Conservation (phyloP, 2,797 vertebrate species). For the Gadopsis marmoratus region DNA sequence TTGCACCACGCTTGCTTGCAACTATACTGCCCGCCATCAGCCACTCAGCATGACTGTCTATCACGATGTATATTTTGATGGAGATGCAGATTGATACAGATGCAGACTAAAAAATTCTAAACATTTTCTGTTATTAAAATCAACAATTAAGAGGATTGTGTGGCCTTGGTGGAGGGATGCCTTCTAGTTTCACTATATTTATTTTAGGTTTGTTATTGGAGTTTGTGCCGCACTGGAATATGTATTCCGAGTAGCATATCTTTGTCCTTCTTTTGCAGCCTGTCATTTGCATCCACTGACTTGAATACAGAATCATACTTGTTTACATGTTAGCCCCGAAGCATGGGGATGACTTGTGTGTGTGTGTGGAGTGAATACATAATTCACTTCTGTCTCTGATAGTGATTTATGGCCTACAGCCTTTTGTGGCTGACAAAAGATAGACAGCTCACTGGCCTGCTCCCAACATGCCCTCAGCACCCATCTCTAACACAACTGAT, state of each 20-base stretch:
- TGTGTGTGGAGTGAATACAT: slow-evolving; percentile 74
- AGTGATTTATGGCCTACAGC: slow-evolving; percentile 68
- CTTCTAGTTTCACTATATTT: slow-evolving; percentile 22
- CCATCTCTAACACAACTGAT: slow-evolving; percentile 42
- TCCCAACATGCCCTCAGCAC: slow-evolving; percentile 49
- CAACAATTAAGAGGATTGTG: slow-evolving; percentile 27
- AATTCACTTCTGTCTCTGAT: slow-evolving; percentile 66
- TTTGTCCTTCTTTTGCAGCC: slow-evolving; percentile 63
- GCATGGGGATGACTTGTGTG: slow-evolving; percentile 61
- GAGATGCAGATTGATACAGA: neutral
- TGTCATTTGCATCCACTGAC: slow-evolving; percentile 66
- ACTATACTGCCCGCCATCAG: neutral
- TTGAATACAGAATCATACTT: slow-evolving; percentile 70
- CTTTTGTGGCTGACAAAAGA: slow-evolving; percentile 68
- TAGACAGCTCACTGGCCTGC: slow-evolving; percentile 64
- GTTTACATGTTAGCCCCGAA: slow-evolving; percentile 74
- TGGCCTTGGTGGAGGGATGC: slow-evolving; percentile 19
- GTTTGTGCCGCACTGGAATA: slow-evolving; percentile 30
- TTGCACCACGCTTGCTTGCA: neutral
- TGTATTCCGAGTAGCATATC: slow-evolving; percentile 52
- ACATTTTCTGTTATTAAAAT: slow-evolving; percentile 24
- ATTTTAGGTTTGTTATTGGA: slow-evolving; percentile 37
- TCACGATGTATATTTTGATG: slow-evolving; percentile 2
- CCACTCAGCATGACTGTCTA: neutral
- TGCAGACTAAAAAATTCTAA: neutral